phyloP scores from a whole-genome alignment of 1,140 invertebrate genomes.

The Alviniconcha marisindica region DNA sequence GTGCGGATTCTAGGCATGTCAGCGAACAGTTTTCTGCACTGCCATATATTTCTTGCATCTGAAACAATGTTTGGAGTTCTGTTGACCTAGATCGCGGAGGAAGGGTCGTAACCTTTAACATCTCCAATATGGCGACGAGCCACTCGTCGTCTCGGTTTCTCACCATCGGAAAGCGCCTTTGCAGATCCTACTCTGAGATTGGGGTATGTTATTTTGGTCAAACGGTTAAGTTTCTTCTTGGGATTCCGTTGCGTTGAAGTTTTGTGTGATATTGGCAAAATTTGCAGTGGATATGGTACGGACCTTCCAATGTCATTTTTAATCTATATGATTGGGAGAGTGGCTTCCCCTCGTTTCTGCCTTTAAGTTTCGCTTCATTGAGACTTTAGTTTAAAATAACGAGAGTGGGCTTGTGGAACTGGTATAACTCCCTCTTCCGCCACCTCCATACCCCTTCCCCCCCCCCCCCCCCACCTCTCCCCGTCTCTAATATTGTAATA shows the following conservation, averaged over 20 bases:
- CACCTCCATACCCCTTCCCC: no score
- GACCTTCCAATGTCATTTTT: no score
- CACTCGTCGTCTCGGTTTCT: neutral
- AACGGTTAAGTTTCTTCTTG: neutral
- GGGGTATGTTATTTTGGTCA: neutral
- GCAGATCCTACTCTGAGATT: conserved; percentile 24
- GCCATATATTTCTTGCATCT: neutral
- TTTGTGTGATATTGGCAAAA: neutral
- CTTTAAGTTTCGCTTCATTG: no score
- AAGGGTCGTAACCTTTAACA: conserved; percentile 26
- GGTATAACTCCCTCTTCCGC: no score
- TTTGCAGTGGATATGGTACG: neutral
- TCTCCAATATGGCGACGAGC: conserved; percentile 26
- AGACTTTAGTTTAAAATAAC: no score
- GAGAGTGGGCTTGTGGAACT: no score
- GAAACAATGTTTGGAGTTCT: neutral
- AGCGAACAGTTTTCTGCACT: neutral
- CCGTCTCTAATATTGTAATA: no score
- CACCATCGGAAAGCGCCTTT: conserved; percentile 16
- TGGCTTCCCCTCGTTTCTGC: no score
- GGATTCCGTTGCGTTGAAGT: neutral
- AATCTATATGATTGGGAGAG: no score
- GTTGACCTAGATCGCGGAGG: no score
- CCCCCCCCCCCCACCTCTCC: no score
- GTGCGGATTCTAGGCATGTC: no score